These are phyloP conservation scores for Clamator glandarius DNA, from an alignment of 2,797 vertebrate genomes.

Conservation along the genomic window DNA sequence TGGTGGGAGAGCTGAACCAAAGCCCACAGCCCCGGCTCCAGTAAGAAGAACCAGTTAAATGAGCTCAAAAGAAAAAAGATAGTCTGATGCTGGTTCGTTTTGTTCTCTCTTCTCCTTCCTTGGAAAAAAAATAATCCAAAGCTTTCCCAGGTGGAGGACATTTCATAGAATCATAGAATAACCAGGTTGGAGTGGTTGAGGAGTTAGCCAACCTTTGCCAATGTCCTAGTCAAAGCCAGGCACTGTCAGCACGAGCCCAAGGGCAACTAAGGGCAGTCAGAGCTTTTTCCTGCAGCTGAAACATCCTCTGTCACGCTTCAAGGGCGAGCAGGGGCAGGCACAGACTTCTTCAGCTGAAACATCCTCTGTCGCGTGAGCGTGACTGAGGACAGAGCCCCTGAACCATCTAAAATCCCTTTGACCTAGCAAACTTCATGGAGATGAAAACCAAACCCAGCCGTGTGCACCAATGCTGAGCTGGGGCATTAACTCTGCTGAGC, in stretches of 20 bases:
- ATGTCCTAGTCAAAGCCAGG: neutral
- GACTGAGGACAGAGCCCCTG: neutral
- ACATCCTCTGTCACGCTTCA: neutral
- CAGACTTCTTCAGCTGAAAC: neutral
- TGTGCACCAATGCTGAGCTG: neutral
- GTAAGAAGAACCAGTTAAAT: neutral
- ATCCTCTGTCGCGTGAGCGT: neutral
- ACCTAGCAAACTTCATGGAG: neutral
- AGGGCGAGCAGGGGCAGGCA: neutral
- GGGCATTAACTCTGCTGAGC: constrained; percentile 4
- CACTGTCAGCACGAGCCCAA: neutral
- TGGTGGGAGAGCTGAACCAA: neutral
- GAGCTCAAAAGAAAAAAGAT: neutral
- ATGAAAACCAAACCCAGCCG: neutral
- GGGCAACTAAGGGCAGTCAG: neutral
- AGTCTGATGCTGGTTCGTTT: neutral
- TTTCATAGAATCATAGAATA: too few relatives aligned
- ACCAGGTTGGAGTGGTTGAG: too few relatives aligned
- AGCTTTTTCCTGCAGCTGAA: neutral
- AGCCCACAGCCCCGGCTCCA: neutral
- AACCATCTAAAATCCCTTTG: neutral
- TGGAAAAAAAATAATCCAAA: neutral
- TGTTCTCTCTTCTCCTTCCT: neutral
- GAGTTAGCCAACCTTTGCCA: neutral
- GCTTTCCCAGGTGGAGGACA: fast-evolving